These are phyloP conservation scores for Ispidina picta DNA, from an alignment of 2,797 vertebrate species.

Conservation along the genomic window DNA sequence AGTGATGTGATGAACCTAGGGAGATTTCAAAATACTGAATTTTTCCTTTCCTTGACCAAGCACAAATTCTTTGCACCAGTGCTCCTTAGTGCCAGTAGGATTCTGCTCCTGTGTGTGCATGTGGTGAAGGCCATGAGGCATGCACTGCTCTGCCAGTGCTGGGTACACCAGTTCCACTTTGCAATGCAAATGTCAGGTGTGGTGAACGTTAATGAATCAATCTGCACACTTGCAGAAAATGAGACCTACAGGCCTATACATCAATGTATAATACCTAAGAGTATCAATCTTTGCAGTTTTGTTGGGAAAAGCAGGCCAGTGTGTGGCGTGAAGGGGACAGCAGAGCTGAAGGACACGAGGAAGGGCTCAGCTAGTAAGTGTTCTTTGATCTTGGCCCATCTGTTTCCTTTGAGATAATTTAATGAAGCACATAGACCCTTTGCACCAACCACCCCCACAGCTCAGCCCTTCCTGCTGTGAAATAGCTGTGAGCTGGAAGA, in stretches of 20 bases:
- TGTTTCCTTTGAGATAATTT: not conserved
- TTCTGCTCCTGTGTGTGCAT: not conserved
- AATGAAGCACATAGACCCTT: not conserved
- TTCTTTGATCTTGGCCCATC: not conserved
- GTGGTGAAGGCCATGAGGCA: not conserved
- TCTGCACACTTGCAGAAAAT: not conserved
- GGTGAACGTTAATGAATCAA: not conserved
- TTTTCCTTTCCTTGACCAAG: too few species aligned
- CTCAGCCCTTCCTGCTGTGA: not conserved
- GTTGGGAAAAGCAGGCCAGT: not conserved
- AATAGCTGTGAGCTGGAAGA: not conserved
- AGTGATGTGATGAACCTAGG: too few species aligned
- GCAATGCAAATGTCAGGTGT: not conserved
- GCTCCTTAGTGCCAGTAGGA: not conserved
- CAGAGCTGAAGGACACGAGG: not conserved
- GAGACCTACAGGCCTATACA: accelerated
- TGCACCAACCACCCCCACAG: accelerated
- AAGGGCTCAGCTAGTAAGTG: not conserved
- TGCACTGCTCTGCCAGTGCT: not conserved
- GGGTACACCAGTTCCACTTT: not conserved
- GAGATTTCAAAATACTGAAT: too few species aligned
- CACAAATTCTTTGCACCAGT: too few species aligned
- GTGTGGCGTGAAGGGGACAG: not conserved
- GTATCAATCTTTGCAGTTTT: accelerated
- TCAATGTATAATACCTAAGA: not conserved